phyloP scores from a whole-genome alignment of 2,888 invertebrate species.

The Quadroppia sp. region DNA sequence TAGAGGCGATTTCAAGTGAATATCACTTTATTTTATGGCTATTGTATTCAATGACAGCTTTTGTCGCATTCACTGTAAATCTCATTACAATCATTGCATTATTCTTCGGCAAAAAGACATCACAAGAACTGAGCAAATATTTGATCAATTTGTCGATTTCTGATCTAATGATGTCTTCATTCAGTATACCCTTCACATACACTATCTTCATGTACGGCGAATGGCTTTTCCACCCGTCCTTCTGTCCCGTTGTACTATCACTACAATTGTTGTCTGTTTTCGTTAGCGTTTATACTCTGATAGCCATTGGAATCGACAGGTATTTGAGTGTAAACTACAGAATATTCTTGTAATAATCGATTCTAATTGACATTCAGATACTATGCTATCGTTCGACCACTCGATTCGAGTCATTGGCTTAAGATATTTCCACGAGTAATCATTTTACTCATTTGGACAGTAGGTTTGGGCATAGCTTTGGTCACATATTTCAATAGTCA shows the following conservation, averaged over 20 bases:
- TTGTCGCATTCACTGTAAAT: slow-evolving; percentile 7
- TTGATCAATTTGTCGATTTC: slow-evolving; percentile 14
- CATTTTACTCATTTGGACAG: slow-evolving; percentile 15
- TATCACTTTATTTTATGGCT: background rate
- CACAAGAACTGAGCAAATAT: slow-evolving; percentile 27
- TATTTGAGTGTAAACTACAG: background rate
- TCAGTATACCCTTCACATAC: slow-evolving; percentile 33
- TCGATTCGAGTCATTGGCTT: background rate
- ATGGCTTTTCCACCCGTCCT: slow-evolving; percentile 19
- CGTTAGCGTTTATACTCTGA: slow-evolving; percentile 30
- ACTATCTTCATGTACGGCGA: slow-evolving; percentile 35
- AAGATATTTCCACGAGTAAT: background rate
- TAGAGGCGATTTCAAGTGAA: slow-evolving; percentile 10
- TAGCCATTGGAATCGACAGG: slow-evolving; percentile 36
- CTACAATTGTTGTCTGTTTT: slow-evolving; percentile 3
- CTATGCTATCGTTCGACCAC: slow-evolving; percentile 25
- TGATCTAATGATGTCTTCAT: slow-evolving; percentile 30
- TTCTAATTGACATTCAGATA: slow-evolving; percentile 18
- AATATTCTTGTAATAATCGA: background rate
- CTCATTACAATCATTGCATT: slow-evolving; percentile 2
- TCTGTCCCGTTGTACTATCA: slow-evolving; percentile 7
- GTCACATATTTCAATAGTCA: background rate
- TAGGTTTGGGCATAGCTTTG: background rate
- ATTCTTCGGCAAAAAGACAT: background rate
- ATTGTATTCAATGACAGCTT: slow-evolving; percentile 27